These are phyloP conservation scores for Himalopsyche phryganea DNA, from an alignment of 1,140 invertebrate genomes.

Conservation along the genomic window DNA sequence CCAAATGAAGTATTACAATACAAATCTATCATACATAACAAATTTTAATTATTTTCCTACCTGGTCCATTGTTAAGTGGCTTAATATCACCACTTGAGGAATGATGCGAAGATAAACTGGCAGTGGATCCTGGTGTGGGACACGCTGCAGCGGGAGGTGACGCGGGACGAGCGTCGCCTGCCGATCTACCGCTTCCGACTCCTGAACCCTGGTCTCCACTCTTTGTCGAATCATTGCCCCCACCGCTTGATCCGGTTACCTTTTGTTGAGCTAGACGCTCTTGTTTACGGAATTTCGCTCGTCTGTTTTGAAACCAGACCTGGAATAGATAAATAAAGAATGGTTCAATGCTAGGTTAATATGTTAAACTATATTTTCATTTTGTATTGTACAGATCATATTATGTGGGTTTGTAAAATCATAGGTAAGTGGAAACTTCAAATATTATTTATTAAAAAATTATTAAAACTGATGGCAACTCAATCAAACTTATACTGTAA, in stretches of 20 bases:
- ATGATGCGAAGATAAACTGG: slow-evolving; percentile 48
- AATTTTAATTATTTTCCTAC: slow-evolving; percentile 38
- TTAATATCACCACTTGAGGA: slow-evolving; percentile 50
- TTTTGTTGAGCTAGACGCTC: slow-evolving; percentile 81
- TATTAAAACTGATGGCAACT: too few relatives aligned
- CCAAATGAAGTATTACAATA: too few relatives aligned
- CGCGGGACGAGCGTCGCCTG: slow-evolving; percentile 42
- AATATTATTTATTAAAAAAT: too few relatives aligned
- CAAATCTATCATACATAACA: too few relatives aligned
- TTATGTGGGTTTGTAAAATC: too few relatives aligned
- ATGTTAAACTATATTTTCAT: neutral
- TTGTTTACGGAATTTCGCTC: slow-evolving; percentile 91
- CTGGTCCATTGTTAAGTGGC: slow-evolving; percentile 47
- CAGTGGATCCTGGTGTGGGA: slow-evolving; percentile 39
- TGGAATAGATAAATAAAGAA: slow-evolving; percentile 52
- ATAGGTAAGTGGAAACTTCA: too few relatives aligned
- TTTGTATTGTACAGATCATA: too few relatives aligned
- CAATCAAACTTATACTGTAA: too few relatives aligned
- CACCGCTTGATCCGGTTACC: slow-evolving; percentile 42
- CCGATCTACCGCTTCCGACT: slow-evolving; percentile 36
- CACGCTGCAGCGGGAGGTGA: slow-evolving; percentile 39
- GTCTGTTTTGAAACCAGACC: slow-evolving; percentile 94
- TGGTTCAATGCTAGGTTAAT: neutral
- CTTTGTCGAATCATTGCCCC: slow-evolving; percentile 12
- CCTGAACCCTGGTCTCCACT: slow-evolving; percentile 43